A percentile compares a stretch with the other conserved stretches of the same genome.
Conservation (phyloP, 1,140 invertebrate species). For the Carcinoscorpius rotundicauda region DNA sequence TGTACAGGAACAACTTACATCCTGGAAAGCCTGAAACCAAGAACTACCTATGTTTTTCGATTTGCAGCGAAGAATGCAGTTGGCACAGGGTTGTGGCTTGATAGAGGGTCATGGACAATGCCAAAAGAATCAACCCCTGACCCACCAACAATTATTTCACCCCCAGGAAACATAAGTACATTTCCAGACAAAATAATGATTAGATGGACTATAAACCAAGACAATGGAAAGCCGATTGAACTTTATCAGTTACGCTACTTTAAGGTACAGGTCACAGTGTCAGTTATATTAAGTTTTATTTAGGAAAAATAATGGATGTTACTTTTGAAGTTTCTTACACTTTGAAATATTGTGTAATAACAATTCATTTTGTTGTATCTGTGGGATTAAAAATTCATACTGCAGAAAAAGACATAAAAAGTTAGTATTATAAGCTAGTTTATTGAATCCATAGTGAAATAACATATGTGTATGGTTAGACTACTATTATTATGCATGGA, state of each 20-base stretch:
- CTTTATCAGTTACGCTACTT: slow-evolving; percentile 67
- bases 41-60: slow-evolving; percentile 66
- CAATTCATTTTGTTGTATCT: too few relatives aligned
- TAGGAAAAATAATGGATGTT: too few relatives aligned
- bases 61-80: slow-evolving; percentile 75
- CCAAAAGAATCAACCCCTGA: slow-evolving; percentile 23
- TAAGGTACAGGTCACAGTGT: slow-evolving; percentile 38
- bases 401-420: too few relatives aligned
- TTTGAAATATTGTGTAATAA: too few relatives aligned
- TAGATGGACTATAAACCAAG: slow-evolving; percentile 58
- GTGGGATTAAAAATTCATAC: too few relatives aligned
- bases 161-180: slow-evolving; percentile 34
- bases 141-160: slow-evolving; percentile 23
- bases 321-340: too few relatives aligned
- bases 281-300: too few relatives aligned
- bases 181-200: slow-evolving; percentile 64
- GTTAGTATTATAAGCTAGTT: too few relatives aligned
- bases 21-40: slow-evolving; percentile 61
- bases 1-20: slow-evolving; percentile 32
- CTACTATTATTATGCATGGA: too few relatives aligned
- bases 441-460: too few relatives aligned
- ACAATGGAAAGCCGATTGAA: slow-evolving; percentile 80
- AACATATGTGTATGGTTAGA: too few relatives aligned
- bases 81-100: slow-evolving; percentile 57
- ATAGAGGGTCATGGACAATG: slow-evolving; percentile 34